Percentiles rank a stretch among this genome's conserved stretches.
These are phyloP conservation scores for Neotoxoptera formosana DNA, from an alignment of 1,140 invertebrate genomes.

Conservation along the genomic window DNA sequence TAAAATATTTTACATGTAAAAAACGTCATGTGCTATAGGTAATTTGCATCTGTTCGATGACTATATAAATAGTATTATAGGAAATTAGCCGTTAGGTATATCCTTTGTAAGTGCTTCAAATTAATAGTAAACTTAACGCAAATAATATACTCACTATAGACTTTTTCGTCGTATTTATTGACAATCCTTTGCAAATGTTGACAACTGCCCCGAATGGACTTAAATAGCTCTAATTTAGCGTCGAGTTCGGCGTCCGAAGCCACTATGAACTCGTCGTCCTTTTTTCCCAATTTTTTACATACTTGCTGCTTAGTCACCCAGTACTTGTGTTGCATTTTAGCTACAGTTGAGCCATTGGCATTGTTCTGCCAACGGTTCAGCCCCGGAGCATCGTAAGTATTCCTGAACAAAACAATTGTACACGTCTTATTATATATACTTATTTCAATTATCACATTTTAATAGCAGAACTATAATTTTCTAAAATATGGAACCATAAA, in stretches of 20 bases:
- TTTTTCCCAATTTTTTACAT: slow-evolving; percentile 92
- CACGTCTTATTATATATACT: background rate
- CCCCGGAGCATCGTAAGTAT: slow-evolving; percentile 44
- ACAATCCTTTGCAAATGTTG: slow-evolving; percentile 87
- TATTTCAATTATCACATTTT: background rate
- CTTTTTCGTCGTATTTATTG: slow-evolving; percentile 91
- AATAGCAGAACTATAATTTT: too few species aligned
- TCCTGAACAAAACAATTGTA: slow-evolving; percentile 10
- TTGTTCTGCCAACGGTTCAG: slow-evolving; percentile 44
- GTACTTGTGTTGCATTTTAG: slow-evolving; percentile 94
- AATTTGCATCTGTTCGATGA: background rate
- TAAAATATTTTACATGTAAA: background rate
- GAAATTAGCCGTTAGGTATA: background rate
- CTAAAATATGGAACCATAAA: background rate
- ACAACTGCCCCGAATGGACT: slow-evolving; percentile 93
- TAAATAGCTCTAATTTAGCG: slow-evolving; percentile 95
- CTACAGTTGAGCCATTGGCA: slow-evolving; percentile 67
- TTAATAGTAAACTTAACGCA: background rate
- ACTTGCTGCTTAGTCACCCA: slow-evolving; percentile 98
- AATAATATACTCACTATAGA: slow-evolving; percentile 74
- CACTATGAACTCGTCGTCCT: slow-evolving; percentile 97
- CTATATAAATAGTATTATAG: background rate
- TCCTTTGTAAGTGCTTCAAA: background rate
- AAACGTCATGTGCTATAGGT: background rate
- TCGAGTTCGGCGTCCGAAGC: slow-evolving; percentile 96